A percentile compares a stretch with the other conserved stretches of the same genome.
Evolutionary conservation across 2,797 vertebrate genomes (phyloP).

Genomic region (Macropodus opercularis): DNA sequence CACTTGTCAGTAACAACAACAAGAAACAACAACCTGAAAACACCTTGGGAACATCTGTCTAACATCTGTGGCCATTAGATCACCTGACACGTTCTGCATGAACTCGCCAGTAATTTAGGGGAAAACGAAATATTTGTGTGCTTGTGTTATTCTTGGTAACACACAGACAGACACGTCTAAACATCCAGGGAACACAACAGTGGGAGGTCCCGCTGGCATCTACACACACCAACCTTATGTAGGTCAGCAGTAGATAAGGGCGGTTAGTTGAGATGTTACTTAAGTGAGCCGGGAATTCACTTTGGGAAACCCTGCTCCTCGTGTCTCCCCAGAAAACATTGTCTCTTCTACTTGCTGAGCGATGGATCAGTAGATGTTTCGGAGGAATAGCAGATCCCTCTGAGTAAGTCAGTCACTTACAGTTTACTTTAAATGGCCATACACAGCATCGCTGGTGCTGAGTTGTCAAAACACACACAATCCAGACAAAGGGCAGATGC

Average conservation of each 20-base stretch:
- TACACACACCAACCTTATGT: constrained; percentile 27
- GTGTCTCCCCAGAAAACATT: neutral
- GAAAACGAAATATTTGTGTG: constrained; percentile 17
- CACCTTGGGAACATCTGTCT: constrained; percentile 10
- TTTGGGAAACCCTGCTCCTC: neutral
- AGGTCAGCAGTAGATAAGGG: constrained; percentile 29
- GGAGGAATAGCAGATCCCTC: too few species aligned
- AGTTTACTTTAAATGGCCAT: neutral
- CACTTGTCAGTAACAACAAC: constrained; percentile 49
- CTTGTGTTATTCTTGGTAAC: constrained; percentile 23
- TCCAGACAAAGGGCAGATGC: constrained; percentile 8
- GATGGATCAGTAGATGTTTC: neutral
- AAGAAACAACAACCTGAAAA: constrained; percentile 23
- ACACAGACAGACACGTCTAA: constrained; percentile 19
- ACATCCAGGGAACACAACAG: too few species aligned
- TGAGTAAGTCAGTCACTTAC: neutral
- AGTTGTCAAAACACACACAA: neutral
- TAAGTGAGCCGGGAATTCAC: constrained; percentile 22
- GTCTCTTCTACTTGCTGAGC: neutral
- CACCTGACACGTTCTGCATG: constrained; percentile 16
- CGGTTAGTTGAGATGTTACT: constrained; percentile 19
- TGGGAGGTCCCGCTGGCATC: too few species aligned
- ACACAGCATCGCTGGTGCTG: neutral
- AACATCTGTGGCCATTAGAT: constrained; percentile 24
- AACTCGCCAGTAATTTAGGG: neutral